phyloP scores from a whole-genome alignment of 2,113 vertebrate species.

The Onychostoma macrolepis region DNA sequence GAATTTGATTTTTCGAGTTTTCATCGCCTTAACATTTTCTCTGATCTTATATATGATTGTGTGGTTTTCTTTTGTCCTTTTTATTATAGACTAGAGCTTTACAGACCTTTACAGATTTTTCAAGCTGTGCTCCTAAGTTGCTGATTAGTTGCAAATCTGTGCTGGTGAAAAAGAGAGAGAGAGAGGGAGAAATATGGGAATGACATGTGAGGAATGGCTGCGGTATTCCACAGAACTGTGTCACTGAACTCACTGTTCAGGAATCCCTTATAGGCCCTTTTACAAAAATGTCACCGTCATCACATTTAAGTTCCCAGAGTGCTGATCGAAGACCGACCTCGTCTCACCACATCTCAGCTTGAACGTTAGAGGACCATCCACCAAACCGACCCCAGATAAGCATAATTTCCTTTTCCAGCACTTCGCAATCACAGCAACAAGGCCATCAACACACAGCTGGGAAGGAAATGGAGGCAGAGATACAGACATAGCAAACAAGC shows the following conservation, averaged over 20 bases:
- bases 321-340: background rate
- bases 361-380: background rate
- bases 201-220: conserved; percentile 40
- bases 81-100: conserved; percentile 1
- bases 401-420: conserved; percentile 11
- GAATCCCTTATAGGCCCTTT: conserved; percentile 38
- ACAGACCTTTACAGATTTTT: background rate
- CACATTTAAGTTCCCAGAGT: conserved; percentile 31
- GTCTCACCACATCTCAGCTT: conserved; percentile 15
- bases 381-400: conserved; percentile 29
- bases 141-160: conserved; percentile 16
- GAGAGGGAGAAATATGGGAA: conserved; percentile 36
- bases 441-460: conserved; percentile 2
- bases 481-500: conserved; percentile 36
- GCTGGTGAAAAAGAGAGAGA: background rate
- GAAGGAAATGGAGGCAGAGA: conserved; percentile 39
- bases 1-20: no score
- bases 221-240: conserved; percentile 45
- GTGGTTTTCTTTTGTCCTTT: background rate
- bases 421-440: conserved; percentile 27
- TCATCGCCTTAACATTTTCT: no score
- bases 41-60: background rate
- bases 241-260: conserved; percentile 54
- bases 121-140: background rate
- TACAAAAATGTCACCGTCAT: conserved; percentile 48